phyloP scores from a whole-genome alignment of 2,113 vertebrate genomes.

The Podarcis raffonei region DNA sequence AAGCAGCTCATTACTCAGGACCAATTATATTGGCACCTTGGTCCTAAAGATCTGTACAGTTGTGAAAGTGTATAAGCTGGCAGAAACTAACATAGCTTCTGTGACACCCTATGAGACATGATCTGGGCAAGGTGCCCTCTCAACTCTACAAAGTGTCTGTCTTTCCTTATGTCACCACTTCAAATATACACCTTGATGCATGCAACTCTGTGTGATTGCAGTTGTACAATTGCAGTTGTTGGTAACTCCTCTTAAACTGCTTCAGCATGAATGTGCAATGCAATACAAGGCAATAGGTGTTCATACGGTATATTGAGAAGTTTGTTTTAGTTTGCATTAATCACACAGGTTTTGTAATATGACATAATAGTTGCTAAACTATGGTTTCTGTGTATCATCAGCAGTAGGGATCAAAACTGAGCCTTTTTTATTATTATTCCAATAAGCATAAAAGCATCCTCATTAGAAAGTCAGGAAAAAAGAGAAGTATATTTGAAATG shows the following conservation, averaged over 20 bases:
- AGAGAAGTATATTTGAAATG: constrained; percentile 78
- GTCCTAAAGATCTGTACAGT: not conserved
- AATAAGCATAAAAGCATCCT: constrained; percentile 74
- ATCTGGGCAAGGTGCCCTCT: not conserved
- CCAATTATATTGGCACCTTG: not conserved
- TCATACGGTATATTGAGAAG: not conserved
- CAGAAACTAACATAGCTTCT: not conserved
- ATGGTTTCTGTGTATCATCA: constrained; percentile 58
- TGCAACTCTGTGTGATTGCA: not conserved
- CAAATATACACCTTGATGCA: not conserved
- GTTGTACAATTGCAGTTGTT: not conserved
- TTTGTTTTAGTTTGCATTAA: not conserved
- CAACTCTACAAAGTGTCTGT: not conserved
- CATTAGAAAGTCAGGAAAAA: constrained; percentile 78
- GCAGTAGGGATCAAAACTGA: constrained; percentile 61
- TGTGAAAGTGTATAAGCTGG: not conserved
- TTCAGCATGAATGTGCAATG: not conserved
- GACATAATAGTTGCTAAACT: constrained; percentile 37
- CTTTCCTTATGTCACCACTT: not conserved
- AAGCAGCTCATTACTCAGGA: not conserved
- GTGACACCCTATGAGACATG: not conserved
- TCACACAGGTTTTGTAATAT: constrained; percentile 43
- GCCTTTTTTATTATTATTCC: constrained; percentile 51
- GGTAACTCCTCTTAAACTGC: not conserved
- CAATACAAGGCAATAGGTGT: not conserved